A percentile compares a stretch with the other conserved stretches of the same genome.
These are phyloP conservation scores for Ctenoplectra terminalis DNA, from an alignment of 1,140 invertebrate species.

Conservation along the genomic window DNA sequence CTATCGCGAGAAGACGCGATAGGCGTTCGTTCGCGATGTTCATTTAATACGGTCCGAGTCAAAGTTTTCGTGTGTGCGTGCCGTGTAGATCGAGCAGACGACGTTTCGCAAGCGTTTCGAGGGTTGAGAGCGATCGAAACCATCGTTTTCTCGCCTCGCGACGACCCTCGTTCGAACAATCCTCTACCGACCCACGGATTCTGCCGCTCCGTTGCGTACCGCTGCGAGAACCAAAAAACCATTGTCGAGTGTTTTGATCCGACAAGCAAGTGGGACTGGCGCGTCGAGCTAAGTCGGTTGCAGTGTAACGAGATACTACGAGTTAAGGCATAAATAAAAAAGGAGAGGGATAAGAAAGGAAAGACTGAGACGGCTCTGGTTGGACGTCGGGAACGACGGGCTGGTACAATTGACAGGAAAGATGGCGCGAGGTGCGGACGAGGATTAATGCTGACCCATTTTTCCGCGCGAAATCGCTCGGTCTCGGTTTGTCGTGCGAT, in stretches of 20 bases:
- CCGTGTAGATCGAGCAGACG: conserved; percentile 36
- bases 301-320: neutral
- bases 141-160: conserved; percentile 22
- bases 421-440: conserved; percentile 76
- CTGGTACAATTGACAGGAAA: conserved; percentile 74
- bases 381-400: conserved; percentile 50
- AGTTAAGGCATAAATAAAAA: conserved; percentile 7
- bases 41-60: conserved; percentile 7
- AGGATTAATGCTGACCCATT: conserved; percentile 77
- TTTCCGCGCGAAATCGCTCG: conserved; percentile 61
- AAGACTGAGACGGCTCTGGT: conserved; percentile 20
- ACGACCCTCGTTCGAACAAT: conserved; percentile 22
- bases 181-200: neutral
- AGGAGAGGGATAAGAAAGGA: conserved; percentile 27
- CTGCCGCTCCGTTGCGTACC: neutral
- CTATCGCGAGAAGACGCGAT: conserved; percentile 19
- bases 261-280: neutral
- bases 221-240: neutral
- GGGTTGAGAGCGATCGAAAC: conserved; percentile 45
- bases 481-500: conserved; percentile 47
- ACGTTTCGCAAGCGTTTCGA: conserved; percentile 29
- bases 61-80: conserved; percentile 1
- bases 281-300: neutral
- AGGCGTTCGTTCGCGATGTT: conserved; percentile 32
- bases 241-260: conserved; percentile 34